A percentile compares a stretch with the other conserved stretches of the same genome.
phyloP scores from a whole-genome alignment of 2,797 vertebrate species.

The Prunella strophiata region DNA sequence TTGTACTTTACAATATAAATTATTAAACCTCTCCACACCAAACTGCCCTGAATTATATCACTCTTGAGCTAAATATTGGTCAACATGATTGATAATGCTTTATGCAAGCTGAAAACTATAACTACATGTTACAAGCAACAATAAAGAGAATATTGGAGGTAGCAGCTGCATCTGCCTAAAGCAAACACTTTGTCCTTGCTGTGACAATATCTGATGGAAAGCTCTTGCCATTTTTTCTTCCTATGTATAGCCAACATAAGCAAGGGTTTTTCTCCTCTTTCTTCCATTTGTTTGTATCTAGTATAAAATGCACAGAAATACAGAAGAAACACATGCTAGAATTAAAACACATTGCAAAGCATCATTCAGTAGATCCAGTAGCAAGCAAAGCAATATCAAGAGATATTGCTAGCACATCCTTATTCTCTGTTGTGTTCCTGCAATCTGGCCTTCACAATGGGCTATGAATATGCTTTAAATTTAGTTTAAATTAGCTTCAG shows the following conservation, averaged over 20 bases:
- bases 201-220: neutral
- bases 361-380: neutral
- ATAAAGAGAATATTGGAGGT: constrained; percentile 8
- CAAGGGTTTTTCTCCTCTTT: neutral
- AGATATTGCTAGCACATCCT: neutral
- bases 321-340: neutral
- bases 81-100: constrained; percentile 8
- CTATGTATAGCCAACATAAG: neutral
- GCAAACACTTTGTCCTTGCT: constrained; percentile 3
- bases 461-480: neutral
- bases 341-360: neutral
- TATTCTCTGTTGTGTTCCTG: neutral
- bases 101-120: constrained; percentile 10
- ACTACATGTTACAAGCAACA: neutral
- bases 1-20: neutral
- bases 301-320: neutral
- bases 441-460: neutral
- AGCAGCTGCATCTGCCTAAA: constrained; percentile 5
- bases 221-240: neutral
- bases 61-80: constrained; percentile 1
- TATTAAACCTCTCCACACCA: neutral
- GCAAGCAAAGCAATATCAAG: neutral
- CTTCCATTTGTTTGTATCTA: neutral
- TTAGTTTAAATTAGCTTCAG: neutral
- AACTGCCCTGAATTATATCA: constrained; percentile 13